These are phyloP conservation scores for Tethya wilhelma DNA, from an alignment of 37 sponge, comb jelly and placozoan species.

Conservation along the genomic window DNA sequence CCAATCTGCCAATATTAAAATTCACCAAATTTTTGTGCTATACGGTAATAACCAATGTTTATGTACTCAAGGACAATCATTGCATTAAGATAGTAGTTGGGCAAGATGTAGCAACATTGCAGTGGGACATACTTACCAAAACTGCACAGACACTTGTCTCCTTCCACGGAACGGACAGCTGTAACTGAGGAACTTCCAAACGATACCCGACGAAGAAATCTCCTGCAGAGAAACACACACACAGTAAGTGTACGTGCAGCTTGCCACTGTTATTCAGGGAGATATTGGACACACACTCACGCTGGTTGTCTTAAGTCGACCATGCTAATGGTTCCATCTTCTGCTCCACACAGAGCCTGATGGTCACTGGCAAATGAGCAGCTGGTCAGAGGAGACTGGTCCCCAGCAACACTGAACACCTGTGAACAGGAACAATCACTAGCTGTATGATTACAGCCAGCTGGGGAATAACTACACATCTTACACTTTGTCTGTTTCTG, in stretches of 20 bases:
- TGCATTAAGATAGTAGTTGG: too few relatives aligned
- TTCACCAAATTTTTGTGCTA: too few relatives aligned
- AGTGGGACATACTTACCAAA: constrained; percentile 1
- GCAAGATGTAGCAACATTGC: too few relatives aligned
- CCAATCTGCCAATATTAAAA: too few relatives aligned
- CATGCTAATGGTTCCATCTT: constrained; percentile 36
- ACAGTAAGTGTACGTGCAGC: not conserved
- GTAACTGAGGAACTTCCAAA: not conserved
- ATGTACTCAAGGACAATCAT: too few relatives aligned
- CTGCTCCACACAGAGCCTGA: constrained; percentile 34
- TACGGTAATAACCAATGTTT: not conserved
- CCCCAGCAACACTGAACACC: constrained; percentile 13
- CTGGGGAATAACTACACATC: not conserved
- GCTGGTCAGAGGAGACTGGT: constrained; percentile 2
- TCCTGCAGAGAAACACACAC: not conserved
- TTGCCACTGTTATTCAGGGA: not conserved
- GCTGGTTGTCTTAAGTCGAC: constrained; percentile 48
- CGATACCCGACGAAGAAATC: not conserved
- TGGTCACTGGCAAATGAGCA: constrained; percentile 45
- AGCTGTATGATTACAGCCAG: not conserved
- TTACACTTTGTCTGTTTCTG: constrained; percentile 31
- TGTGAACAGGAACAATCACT: not conserved
- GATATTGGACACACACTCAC: not conserved
- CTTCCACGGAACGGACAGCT: not conserved
- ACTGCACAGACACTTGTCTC: not conserved